A percentile compares a stretch with the other conserved stretches of the same genome.
Evolutionary conservation across 92 coral and sea anemone species (phyloP).

Genomic region (Diadumene lineata): DNA sequence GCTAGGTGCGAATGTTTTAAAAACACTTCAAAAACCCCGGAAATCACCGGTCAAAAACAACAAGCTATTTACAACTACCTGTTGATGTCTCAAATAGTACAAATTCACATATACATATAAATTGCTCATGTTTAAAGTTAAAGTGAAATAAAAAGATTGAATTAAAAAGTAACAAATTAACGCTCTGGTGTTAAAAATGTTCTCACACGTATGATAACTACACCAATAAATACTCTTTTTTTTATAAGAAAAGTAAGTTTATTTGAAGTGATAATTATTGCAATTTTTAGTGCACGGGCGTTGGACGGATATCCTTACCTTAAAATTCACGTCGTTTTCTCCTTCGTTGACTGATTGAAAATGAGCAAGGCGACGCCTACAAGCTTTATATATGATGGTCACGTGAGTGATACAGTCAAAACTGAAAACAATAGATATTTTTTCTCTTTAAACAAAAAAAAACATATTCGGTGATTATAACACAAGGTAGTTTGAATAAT

Average conservation of each 20-base stretch:
- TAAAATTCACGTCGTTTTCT: not conserved
- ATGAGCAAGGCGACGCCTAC: conserved; percentile 32
- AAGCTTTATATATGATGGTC: conserved; percentile 12
- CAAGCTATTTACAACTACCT: not conserved
- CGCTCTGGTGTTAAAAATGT: conserved; percentile 5
- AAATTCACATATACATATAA: no score
- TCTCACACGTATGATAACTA: not conserved
- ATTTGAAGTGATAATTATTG: conserved; percentile 27
- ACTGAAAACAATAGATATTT: conserved; percentile 16
- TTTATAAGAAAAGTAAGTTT: not conserved
- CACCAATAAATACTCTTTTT: conserved; percentile 9
- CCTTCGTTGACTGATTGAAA: conserved; percentile 22
- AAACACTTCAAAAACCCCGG: not conserved
- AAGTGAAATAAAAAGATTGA: not conserved
- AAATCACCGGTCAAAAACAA: not conserved
- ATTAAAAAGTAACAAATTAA: not conserved
- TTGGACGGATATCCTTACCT: not conserved
- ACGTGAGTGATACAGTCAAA: conserved; percentile 17
- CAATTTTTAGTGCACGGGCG: not conserved
- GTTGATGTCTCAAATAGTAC: no score
- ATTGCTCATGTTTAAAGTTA: no score
- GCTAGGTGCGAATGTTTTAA: not conserved
- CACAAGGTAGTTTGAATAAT: conserved; percentile 4
- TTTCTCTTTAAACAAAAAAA: conserved; percentile 19
- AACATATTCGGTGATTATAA: conserved; percentile 15